These are phyloP conservation scores for Papilio machaon DNA, from an alignment of 1,140 invertebrate genomes.

Conservation along the genomic window DNA sequence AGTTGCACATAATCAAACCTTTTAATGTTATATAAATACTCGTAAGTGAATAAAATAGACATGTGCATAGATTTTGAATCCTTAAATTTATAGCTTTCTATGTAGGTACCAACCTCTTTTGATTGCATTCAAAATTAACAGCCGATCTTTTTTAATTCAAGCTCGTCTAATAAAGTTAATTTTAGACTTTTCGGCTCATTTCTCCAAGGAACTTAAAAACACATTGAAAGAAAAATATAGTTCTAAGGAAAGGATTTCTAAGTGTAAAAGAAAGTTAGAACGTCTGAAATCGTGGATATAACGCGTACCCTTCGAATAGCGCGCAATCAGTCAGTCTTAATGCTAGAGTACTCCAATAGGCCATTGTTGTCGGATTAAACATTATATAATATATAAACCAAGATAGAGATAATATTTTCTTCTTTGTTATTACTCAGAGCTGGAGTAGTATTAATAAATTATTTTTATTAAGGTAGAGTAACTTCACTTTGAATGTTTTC, in stretches of 20 bases:
- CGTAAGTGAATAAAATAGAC: not conserved
- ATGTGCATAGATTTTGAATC: too few relatives aligned
- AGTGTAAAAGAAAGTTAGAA: not conserved
- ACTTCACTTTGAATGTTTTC: too few relatives aligned
- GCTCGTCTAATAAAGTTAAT: too few relatives aligned
- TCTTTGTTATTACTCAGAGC: not conserved
- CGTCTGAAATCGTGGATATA: not conserved
- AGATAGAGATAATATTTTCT: not conserved
- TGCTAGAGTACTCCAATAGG: slow-evolving; percentile 22
- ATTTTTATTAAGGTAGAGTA: not conserved
- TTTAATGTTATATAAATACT: not conserved
- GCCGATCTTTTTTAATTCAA: too few relatives aligned
- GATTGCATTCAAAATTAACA: too few relatives aligned
- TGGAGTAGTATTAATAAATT: not conserved
- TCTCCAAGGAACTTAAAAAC: not conserved
- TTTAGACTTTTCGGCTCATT: not conserved
- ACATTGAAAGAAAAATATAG: not conserved
- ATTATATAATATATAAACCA: slow-evolving; percentile 16
- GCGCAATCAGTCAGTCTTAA: slow-evolving; percentile 53
- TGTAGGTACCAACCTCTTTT: too few relatives aligned
- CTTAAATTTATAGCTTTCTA: not conserved
- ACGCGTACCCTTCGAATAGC: slow-evolving; percentile 43
- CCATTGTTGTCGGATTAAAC: slow-evolving; percentile 48
- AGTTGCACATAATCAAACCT: slow-evolving; percentile 2
- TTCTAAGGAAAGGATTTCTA: not conserved